Evolutionary conservation across 1,140 invertebrate species (phyloP), one percentile per base, ranked within the genome.

Genomic region (Nautilus pompilius): DNA sequence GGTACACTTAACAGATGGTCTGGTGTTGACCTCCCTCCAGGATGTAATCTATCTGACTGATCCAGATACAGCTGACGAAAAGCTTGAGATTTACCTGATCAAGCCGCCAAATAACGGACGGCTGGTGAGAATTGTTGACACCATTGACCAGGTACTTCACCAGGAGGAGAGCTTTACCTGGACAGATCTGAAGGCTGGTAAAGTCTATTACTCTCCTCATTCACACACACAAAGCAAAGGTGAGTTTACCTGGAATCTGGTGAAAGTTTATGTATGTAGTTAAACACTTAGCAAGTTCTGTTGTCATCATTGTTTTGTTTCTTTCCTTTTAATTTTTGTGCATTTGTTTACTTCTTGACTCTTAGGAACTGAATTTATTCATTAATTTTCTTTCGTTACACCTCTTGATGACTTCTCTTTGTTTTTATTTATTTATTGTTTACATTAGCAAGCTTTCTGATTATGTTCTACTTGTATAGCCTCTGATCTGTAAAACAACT

Each of bases 41-140:
- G 46, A 63, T 24, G 41, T 71, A 2, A 36, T 74, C 15, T 67
- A 66, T 24, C 36, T 74, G 30, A 48, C 48, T 36, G 72, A 74
- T 48, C 26, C 53, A 1, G 72, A 74, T 61, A 68, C 69, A 32
- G 49, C 66, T 5, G 51, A 30, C 8, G 58, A 65, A 26, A 62
- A 58, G 3, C 54, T 74, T 0, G 29, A 34, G 4, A 29, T 74
- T 15, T 56, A 69, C 5, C n/a, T 74, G 28, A 29, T 51, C 6
- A 20, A 58, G 17, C 30, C 68, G 5, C 64, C 69, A 24, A 33
- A 29, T 2, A 70, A 63, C 59, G 73, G 73, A 29, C 45, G 67
- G 5, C 51, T 75, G 10, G 58, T 75, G 22, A 71, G 66, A 45
- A 62, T 56, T 15, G 51, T 59, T 1, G 32, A 61, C 5, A 69